Evolutionary conservation across 2,888 invertebrate genomes (phyloP).

Genomic region (Cephus nigrinus): DNA sequence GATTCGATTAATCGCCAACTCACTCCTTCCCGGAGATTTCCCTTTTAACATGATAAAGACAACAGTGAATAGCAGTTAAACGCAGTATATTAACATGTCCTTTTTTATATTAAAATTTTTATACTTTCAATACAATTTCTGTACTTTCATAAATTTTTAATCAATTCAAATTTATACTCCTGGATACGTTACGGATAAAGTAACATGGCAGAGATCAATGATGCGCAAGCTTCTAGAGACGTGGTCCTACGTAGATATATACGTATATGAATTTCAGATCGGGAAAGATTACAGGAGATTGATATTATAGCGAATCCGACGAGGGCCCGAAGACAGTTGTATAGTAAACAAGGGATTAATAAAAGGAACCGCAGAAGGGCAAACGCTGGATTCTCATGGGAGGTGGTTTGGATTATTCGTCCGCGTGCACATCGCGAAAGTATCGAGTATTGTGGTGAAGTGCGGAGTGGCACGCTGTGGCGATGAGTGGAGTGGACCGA

Average conservation of each 20-base stretch:
- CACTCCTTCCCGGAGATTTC: not conserved
- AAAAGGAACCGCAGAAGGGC: not conserved
- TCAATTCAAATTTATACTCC: too few relatives aligned
- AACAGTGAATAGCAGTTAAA: too few relatives aligned
- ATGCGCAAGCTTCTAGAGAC: too few relatives aligned
- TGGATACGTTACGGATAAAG: too few relatives aligned
- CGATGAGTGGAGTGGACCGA: not conserved
- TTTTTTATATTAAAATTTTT: not conserved
- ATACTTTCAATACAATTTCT: too few relatives aligned
- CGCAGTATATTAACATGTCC: too few relatives aligned
- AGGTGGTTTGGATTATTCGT: not conserved
- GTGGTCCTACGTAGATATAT: too few relatives aligned
- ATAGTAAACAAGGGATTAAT: not conserved
- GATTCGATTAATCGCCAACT: not conserved
- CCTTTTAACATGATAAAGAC: not conserved
- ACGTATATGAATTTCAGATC: not conserved
- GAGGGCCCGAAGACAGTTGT: not conserved
- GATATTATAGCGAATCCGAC: not conserved
- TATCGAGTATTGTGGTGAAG: not conserved
- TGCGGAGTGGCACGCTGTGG: not conserved
- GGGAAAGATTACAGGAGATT: not conserved
- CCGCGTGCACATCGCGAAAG: constrained; percentile 4
- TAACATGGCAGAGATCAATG: too few relatives aligned
- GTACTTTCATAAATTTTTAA: too few relatives aligned
- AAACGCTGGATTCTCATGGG: not conserved